Base-by-base conservation (phyloP, 1,140 invertebrate genomes). In the Phthorimaea operculella region DNA sequence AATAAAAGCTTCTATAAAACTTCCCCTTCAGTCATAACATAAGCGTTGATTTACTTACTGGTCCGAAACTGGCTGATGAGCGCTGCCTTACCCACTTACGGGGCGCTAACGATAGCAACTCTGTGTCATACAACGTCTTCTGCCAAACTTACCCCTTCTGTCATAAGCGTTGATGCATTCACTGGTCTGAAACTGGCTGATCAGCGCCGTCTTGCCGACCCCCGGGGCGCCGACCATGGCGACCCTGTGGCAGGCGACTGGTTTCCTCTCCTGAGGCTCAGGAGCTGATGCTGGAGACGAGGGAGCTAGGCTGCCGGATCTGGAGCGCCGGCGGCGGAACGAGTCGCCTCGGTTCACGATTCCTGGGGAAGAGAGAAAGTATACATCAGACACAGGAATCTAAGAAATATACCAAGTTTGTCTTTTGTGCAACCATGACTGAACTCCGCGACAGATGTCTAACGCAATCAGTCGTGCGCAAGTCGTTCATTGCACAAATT, bases 91-190 rank as follows among this genome's bases (percentile, higher is more conserved):
- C 96, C 96, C 6, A 97, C 96, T 0, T 95, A 96, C 6, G 90
- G 88, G 0, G 93, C 90, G 0, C 96, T 96, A 5, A 97, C 79
- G 83, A 98, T 91, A 7, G 93, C 92, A 0, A 98, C 94, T 0
- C 88, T 87, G 80, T 93, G 93, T 14, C 90, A 87, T n/a, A 89
- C 88, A 17, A 89, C 87, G 21, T n/a, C n/a, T n/a, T n/a, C n/a
- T n/a, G n/a, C n/a, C 21, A 39, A n/a, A 66, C 86, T 88, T 56
- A 92, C 92, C 91, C 86, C 89, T 89, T 64, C 91, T 88, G 62
- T 97, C 95, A 70, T 96, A 96, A 15, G 94, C 94, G 73, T 96
- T 97, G 71, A 97, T 96, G 72, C 94, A 96, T 70, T 98, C 96
- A 51, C 95, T 97, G 36, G 96, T 97, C 88, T 96, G 94, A 74